Evolutionary conservation across 1,140 invertebrate genomes (phyloP).

Genomic region (Drosophila sulfurigaster): DNA sequence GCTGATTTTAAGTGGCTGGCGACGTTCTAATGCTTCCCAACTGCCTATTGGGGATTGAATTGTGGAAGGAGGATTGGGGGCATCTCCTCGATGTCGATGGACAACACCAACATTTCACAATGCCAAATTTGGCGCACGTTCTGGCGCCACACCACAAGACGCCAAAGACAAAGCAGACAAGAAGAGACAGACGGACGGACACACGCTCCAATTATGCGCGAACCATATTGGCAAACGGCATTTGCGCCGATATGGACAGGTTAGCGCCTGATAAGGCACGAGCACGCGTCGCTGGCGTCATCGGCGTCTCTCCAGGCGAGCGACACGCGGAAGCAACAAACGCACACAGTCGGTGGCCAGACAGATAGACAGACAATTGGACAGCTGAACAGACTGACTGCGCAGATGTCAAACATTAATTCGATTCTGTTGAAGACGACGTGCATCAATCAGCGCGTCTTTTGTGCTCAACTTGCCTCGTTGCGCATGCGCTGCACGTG

Average conservation of each 20-base stretch:
- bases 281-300: slow-evolving; percentile 65
- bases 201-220: slow-evolving; percentile 51
- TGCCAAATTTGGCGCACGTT: slow-evolving; percentile 80
- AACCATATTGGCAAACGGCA: slow-evolving; percentile 56
- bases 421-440: slow-evolving; percentile 69
- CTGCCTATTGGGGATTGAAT: slow-evolving; percentile 38
- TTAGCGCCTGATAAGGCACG: slow-evolving; percentile 76
- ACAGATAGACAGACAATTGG: no score
- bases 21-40: slow-evolving; percentile 55
- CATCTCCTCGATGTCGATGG: slow-evolving; percentile 36
- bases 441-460: slow-evolving; percentile 70
- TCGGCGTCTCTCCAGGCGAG: slow-evolving; percentile 55
- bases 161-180: slow-evolving; percentile 4
- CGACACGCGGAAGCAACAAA: slow-evolving; percentile 73
- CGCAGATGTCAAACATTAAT: slow-evolving; percentile 71
- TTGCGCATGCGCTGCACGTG: slow-evolving; percentile 72
- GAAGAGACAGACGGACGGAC: slow-evolving; percentile 15
- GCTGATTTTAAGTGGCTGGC: slow-evolving; percentile 68
- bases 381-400: background rate
- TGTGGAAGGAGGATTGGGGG: slow-evolving; percentile 43
- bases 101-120: slow-evolving; percentile 68
- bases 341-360: slow-evolving; percentile 45
- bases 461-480: slow-evolving; percentile 43
- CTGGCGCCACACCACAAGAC: slow-evolving; percentile 73
- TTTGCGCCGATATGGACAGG: slow-evolving; percentile 76